Evolutionary conservation across 1,140 invertebrate genomes (phyloP), one percentile per base, ranked within the genome.

Genomic region (Drosophila setifemur): DNA sequence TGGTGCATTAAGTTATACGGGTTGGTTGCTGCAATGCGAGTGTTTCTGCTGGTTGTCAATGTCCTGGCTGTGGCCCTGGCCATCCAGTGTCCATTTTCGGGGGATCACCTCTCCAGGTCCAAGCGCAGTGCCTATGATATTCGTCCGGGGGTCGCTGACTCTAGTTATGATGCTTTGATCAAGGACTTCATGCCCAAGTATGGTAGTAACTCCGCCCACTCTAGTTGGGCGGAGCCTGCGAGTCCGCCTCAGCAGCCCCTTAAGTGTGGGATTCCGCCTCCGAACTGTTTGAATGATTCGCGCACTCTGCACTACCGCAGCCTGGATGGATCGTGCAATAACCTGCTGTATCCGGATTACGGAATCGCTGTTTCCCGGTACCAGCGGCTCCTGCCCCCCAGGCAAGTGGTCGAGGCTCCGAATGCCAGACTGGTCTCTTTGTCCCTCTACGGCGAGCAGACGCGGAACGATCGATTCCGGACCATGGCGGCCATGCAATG

Each of bases 241-340:
- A 14, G 33, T 6, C 28, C 12, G 5, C 11, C 28, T 0, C 5
- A 25, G 7, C 48, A 60, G 2, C 47, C 63, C 0, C 18, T 86
- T 1, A 66, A 47, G 16, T 89, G 88, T 26, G 71, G 85, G 2
- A 21, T 78, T 4, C 61, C 88, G 12, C 88, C 83, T 0, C 16
- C 42, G 0, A 77, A 73, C 26, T 90, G 88, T 16, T 21, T 73
- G 5, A 90, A 81, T 44, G 48, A 87, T 26, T 93, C 93, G 28
- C 74, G 69, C 2, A 89, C 92, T 19, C 91, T 91, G 1, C 92
- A 92, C 48, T 97, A 96, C 86, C 92, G 96, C n/a, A 93, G 93
- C 7, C 93, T 94, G 35, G 96, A 98, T 90, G 96, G 96, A 0
- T 93, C 95, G 0, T 98, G 97, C 83, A 98, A 97, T 86, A 97